phyloP scores from a whole-genome alignment of 2,797 vertebrate genomes.

The Hephaestus fuliginosus region DNA sequence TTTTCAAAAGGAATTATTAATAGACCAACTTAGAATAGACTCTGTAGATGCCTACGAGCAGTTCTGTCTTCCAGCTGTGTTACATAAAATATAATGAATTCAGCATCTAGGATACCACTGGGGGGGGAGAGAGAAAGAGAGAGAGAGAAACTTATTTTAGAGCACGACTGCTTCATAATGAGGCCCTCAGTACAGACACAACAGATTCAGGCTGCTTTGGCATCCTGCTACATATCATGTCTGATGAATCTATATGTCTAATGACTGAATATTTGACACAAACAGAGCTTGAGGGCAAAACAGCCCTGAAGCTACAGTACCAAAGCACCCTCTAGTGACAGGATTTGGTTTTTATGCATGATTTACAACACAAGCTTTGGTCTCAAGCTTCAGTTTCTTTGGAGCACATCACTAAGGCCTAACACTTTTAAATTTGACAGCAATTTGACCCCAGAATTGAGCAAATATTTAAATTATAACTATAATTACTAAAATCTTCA shows the following conservation, averaged over 20 bases:
- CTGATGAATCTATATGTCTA: conserved; percentile 11
- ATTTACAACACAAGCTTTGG: conserved; percentile 5
- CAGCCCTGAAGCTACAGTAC: conserved; percentile 34
- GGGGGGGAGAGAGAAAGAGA: conserved; percentile 1
- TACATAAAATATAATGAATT: conserved; percentile 77
- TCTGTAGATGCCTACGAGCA: conserved; percentile 57
- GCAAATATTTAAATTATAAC: conserved; percentile 2
- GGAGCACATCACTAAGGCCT: conserved; percentile 1
- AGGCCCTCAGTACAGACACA: conserved; percentile 14
- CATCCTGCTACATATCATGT: conserved; percentile 2
- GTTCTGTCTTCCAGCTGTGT: conserved; percentile 64
- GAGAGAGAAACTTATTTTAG: conserved; percentile 25
- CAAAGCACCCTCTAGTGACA: conserved; percentile 74
- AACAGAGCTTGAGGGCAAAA: conserved; percentile 12
- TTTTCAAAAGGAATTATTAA: conserved; percentile 76
- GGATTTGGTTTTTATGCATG: conserved; percentile 9
- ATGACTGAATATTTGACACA: conserved; percentile 27
- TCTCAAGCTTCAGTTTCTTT: conserved; percentile 11
- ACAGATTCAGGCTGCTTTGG: conserved; percentile 13
- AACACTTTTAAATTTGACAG: neutral
- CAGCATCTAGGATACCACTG: conserved; percentile 46
- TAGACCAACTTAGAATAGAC: conserved; percentile 72
- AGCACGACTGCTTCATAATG: conserved; percentile 44
- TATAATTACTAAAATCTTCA: neutral
- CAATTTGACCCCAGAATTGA: conserved; percentile 4